These are phyloP conservation scores for Trichacis sp. DNA, from an alignment of 2,888 invertebrate species.

Conservation along the genomic window DNA sequence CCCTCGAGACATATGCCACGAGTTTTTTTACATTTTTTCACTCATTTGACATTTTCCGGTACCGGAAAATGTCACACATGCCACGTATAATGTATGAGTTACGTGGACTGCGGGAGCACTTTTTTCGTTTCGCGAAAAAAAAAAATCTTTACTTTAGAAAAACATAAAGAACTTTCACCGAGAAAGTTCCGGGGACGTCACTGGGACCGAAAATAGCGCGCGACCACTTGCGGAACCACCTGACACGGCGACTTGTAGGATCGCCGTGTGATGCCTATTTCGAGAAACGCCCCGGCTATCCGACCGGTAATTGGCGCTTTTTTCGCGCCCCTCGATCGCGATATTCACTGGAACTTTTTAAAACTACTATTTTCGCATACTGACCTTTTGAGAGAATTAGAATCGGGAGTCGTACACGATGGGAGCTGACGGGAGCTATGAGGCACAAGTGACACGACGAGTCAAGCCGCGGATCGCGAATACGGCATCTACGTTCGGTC, in stretches of 20 bases:
- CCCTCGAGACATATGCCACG: too few relatives aligned
- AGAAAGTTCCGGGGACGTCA: too few relatives aligned
- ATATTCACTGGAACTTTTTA: too few relatives aligned
- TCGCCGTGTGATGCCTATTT: conserved; percentile 13
- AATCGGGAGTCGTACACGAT: too few relatives aligned
- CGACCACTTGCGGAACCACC: conserved; percentile 59
- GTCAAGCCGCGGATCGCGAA: conserved; percentile 55
- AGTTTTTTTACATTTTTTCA: too few relatives aligned
- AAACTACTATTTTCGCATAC: conserved; percentile 21
- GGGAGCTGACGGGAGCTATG: conserved; percentile 38
- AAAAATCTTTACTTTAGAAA: too few relatives aligned
- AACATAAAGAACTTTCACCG: too few relatives aligned
- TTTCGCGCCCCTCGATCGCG: too few relatives aligned
- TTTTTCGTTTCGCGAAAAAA: too few relatives aligned
- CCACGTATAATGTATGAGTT: conserved; percentile 1
- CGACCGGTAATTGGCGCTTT: not conserved
- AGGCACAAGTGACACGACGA: conserved; percentile 51
- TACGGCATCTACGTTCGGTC: conserved; percentile 58
- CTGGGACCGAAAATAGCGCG: too few relatives aligned
- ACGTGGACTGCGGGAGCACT: too few relatives aligned
- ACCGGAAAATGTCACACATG: conserved; percentile 15
- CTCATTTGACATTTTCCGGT: too few relatives aligned
- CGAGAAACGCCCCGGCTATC: conserved; percentile 59
- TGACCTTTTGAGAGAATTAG: conserved; percentile 45
- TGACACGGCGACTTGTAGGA: conserved; percentile 58